Conservation (phyloP, 2,888 invertebrate species). For the Philereme vetulata region DNA sequence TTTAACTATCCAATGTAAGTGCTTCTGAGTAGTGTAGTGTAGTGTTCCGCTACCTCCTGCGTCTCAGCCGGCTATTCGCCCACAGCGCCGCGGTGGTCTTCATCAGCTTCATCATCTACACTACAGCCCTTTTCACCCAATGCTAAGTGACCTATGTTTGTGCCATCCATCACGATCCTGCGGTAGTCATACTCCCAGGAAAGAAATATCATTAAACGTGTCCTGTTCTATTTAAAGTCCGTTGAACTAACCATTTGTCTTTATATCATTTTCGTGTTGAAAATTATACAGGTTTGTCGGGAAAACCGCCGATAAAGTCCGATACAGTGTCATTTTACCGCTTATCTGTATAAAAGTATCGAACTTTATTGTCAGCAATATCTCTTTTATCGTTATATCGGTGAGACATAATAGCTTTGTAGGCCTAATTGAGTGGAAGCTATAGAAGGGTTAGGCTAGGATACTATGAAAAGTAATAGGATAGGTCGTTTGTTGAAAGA, state of each 20-base stretch:
- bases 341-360: slow-evolving; percentile 32
- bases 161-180: no score
- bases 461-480: slow-evolving; percentile 1
- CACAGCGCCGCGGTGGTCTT: no score
- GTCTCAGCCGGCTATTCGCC: no score
- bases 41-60: no score
- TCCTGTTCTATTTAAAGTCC: slow-evolving; percentile 5
- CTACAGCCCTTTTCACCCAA: no score
- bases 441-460: slow-evolving; percentile 12
- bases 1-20: no score
- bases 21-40: no score
- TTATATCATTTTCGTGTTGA: slow-evolving; percentile 23
- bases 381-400: slow-evolving; percentile 25
- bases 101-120: no score
- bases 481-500: background rate
- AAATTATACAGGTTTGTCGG: slow-evolving; percentile 36
- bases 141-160: no score
- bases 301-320: slow-evolving; percentile 34
- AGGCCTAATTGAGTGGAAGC: slow-evolving; percentile 21
- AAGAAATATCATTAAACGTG: background rate
- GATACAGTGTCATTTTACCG: slow-evolving; percentile 27
- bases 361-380: slow-evolving; percentile 27
- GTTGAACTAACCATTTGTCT: slow-evolving; percentile 12
- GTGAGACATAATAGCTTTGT: slow-evolving; percentile 17
- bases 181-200: no score